Conservation (phyloP, 1,140 invertebrate genomes). For the Pseudomyrmex cubaensis region DNA sequence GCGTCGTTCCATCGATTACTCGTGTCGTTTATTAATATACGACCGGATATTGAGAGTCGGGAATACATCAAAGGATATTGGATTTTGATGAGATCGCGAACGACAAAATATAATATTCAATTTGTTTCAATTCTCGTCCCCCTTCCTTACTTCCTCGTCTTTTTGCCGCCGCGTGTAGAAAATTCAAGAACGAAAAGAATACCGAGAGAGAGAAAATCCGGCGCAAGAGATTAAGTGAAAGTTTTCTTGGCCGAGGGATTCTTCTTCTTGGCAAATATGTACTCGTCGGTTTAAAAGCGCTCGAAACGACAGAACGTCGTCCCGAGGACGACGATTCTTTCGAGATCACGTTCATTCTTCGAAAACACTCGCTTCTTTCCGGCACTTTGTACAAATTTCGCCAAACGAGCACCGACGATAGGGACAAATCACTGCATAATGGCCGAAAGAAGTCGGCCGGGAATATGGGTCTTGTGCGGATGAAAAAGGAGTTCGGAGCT, state of each 20-base stretch:
- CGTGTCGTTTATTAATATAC: background rate
- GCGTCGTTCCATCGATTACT: background rate
- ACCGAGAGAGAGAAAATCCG: too few relatives aligned
- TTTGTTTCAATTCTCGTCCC: background rate
- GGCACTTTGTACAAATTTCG: slow-evolving; percentile 37
- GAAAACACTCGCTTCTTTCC: slow-evolving; percentile 23
- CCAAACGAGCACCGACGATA: background rate
- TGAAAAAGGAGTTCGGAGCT: slow-evolving; percentile 65
- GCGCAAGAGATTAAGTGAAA: slow-evolving; percentile 15
- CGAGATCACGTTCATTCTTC: background rate
- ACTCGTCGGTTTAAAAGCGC: background rate
- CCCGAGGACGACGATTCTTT: slow-evolving; percentile 18
- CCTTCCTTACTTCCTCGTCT: too few relatives aligned
- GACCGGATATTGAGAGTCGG: background rate
- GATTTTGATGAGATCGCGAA: background rate
- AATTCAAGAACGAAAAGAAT: background rate
- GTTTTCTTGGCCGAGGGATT: slow-evolving; percentile 26
- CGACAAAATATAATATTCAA: background rate
- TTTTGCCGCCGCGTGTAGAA: too few relatives aligned
- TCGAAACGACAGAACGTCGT: slow-evolving; percentile 16
- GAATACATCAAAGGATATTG: slow-evolving; percentile 6
- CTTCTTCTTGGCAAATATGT: slow-evolving; percentile 21
- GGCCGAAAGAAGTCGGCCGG: slow-evolving; percentile 73
- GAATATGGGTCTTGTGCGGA: slow-evolving; percentile 66
- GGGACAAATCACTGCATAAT: slow-evolving; percentile 78